Base-by-base conservation (phyloP, 2,888 invertebrate genomes). In the Drosophila gaucha region DNA sequence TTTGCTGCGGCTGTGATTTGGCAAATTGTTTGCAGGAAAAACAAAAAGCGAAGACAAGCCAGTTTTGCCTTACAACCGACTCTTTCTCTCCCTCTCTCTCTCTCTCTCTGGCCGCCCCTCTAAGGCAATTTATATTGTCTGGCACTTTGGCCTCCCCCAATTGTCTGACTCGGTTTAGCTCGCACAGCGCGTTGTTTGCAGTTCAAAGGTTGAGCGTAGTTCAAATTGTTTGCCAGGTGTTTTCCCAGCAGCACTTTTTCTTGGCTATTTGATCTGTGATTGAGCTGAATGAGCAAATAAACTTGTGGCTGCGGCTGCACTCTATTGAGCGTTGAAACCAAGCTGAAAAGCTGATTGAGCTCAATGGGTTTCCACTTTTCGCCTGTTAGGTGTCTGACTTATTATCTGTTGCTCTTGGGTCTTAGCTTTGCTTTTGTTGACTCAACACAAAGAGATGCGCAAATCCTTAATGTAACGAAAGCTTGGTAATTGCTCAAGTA, bases 141-240 rank as follows among this genome's bases (percentile, higher is more conserved):
- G 69, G 50, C 59, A 30, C 59, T 58, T 67, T 60, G 54, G 51
- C 38, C 44, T 35, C 26, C 38, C 20, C 22, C 79, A 67, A 74
- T 79, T 74, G 79, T 77, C 67, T 74, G 63, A 9, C 28, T n/a
- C n/a, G n/a, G n/a, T n/a, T n/a, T n/a, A 28, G 46, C 60, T 67
- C 44, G 57, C 39, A 39, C 58, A 46, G 22, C 54, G 14, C 46
- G 57, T 66, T 66, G 60, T 73, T 78, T 65, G 64, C 74, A 63
- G 80, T 67, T 76, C 74, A 80, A 82, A 83, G 80, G 80, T 73
- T 71, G 74, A 80, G 73, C 68, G 68, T 52, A 82, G 82, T 82
- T 82, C 79, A 82, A 82, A 85, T 85, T 85, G 82, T 85, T 82
- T 85, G 82, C 82, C 70, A 80, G 85, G 78, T 80, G 78, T 84